Base-by-base conservation (phyloP, 2,888 invertebrate species). In the Caenorhabditis sulstoni region DNA sequence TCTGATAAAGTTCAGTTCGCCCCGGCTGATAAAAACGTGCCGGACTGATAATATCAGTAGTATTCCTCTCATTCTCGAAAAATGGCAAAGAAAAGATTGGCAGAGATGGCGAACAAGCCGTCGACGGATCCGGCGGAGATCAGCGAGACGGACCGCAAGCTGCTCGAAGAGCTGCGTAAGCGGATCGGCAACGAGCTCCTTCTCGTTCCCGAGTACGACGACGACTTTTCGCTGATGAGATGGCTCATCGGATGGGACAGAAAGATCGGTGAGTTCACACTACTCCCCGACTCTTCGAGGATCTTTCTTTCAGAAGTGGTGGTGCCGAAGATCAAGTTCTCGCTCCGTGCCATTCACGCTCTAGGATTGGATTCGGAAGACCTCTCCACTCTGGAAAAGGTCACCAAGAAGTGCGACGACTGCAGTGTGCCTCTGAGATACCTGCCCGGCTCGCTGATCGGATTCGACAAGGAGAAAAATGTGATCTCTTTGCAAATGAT, bases 241-340 rank as follows among this genome's bases (percentile, higher is more conserved):
- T 88, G 88, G 88, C 73, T 88, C 8, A 79, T 88, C 52, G 88
- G 88, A 68, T 88, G 88, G 88, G 87, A 88, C 75, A 58, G 87
- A 7, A 82, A 87, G 47, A 61, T 88, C 35, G 87, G 87, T 87
- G 29, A 45, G 71, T 70, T 58, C 22, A 55, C n/a, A 3, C 12
- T 12, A 39, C 9, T 44, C 58, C 18, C 9, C 22, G 29, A 8
- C 12, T 35, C 1, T 29, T 12, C 20, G 9, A 49, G 23, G 16
- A 16, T 16, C 3, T n/a, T 18, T 45, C 18, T 75, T 82, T 52
- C 71, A 87, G 88, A 88, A 14, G 84, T 84, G 14, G 81, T 88
- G 44, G 83, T 88, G 20, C 86, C 87, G 9, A 87, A 85, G 73
- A 77, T 88, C 41, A 82, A 81, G 35, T 81, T 80, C 66, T 87